phyloP scores from a whole-genome alignment of 2,888 invertebrate species.

The Xestia c-nigrum region DNA sequence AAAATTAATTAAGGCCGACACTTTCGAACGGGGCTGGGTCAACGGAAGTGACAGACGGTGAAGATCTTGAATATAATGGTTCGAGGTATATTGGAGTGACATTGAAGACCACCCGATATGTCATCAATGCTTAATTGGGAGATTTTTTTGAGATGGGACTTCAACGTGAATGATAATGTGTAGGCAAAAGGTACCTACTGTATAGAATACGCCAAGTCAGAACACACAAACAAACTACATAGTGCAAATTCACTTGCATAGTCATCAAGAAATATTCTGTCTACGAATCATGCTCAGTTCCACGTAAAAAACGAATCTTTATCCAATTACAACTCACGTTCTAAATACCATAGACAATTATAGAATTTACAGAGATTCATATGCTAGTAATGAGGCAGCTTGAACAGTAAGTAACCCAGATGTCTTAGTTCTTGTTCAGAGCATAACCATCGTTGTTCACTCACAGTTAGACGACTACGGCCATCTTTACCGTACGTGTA shows the following conservation, averaged over 20 bases:
- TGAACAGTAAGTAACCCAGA: slow-evolving; percentile 67
- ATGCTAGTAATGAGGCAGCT: slow-evolving; percentile 41
- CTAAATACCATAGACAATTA: slow-evolving; percentile 47
- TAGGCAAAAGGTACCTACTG: not conserved
- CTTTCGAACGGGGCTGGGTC: slow-evolving; percentile 70
- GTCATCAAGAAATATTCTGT: slow-evolving; percentile 10
- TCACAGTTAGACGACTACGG: slow-evolving; percentile 77
- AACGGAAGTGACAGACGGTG: slow-evolving; percentile 57
- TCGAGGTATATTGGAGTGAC: slow-evolving; percentile 45
- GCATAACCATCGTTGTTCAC: slow-evolving; percentile 72
- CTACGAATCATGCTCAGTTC: slow-evolving; percentile 7
- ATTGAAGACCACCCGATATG: not conserved
- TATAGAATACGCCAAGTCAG: no score
- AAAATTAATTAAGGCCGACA: slow-evolving; percentile 68
- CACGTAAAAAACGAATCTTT: slow-evolving; percentile 10
- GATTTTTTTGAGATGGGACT: not conserved
- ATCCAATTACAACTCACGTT: slow-evolving; percentile 35
- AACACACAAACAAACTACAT: not conserved
- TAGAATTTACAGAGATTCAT: slow-evolving; percentile 40
- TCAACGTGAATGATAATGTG: not conserved
- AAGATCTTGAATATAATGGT: slow-evolving; percentile 58
- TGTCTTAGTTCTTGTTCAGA: slow-evolving; percentile 66
- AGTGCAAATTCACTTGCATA: not conserved
- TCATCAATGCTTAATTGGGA: not conserved
- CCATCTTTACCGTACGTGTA: slow-evolving; percentile 77